A percentile compares a stretch with the other conserved stretches of the same genome.
These are phyloP conservation scores for Timema podura DNA, from an alignment of 2,888 invertebrate species.

Conservation along the genomic window DNA sequence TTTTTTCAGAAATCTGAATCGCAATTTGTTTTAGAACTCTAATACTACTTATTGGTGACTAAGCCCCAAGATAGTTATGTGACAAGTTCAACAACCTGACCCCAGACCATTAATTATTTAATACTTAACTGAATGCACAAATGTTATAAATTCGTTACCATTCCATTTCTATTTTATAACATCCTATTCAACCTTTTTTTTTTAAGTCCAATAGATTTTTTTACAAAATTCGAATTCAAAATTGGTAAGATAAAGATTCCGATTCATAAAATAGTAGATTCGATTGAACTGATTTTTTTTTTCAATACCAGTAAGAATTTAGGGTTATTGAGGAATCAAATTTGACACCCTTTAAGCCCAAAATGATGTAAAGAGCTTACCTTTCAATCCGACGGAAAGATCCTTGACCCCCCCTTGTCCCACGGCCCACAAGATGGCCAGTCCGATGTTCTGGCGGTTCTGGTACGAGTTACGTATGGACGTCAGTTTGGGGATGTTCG, in stretches of 20 bases:
- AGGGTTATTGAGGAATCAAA: no score
- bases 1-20: no score
- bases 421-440: conserved; percentile 71
- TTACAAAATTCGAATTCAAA: neutral
- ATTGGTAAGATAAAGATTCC: neutral
- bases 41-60: no score
- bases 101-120: no score
- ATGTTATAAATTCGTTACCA: no score
- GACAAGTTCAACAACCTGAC: no score
- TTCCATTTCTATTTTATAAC: no score
- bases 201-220: neutral
- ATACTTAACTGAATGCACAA: no score
- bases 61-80: no score
- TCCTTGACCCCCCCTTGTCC: conserved; percentile 66
- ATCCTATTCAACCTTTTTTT: no score
- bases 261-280: neutral
- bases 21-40: no score
- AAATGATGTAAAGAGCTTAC: conserved; percentile 41
- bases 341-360: no score
- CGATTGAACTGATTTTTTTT: neutral
- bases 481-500: conserved; percentile 58
- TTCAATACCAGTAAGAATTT: neutral
- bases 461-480: conserved; percentile 67
- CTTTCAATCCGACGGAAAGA: conserved; percentile 62
- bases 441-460: conserved; percentile 67